phyloP scores from a whole-genome alignment of 1,140 invertebrate species.

The Globodera rostochiensis region DNA sequence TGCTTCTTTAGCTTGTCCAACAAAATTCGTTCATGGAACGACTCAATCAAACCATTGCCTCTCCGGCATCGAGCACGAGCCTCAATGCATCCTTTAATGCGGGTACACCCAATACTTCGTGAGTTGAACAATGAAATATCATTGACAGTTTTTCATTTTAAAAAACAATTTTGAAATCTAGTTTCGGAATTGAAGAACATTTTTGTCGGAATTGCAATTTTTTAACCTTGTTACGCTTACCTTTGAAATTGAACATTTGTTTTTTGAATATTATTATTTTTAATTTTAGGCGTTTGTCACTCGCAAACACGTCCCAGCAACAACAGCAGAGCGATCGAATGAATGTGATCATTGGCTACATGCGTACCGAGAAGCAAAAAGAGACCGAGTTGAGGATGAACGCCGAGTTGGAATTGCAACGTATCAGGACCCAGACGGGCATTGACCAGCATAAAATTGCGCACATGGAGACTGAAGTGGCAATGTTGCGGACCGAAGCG shows the following conservation, averaged over 20 bases:
- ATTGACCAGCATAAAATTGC: conserved; percentile 38
- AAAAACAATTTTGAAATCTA: no score
- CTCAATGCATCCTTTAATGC: conserved; percentile 13
- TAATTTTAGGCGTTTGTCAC: conserved; percentile 14
- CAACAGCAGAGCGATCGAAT: conserved; percentile 28
- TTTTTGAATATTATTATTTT: background rate
- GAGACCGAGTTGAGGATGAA: conserved; percentile 41
- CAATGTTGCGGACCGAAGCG: conserved; percentile 20
- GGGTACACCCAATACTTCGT: conserved; percentile 19
- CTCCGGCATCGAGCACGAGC: conserved; percentile 4
- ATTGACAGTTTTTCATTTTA: no score
- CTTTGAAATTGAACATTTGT: background rate
- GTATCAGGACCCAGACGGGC: conserved; percentile 26
- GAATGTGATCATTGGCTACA: conserved; percentile 36
- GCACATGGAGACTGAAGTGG: conserved; percentile 24
- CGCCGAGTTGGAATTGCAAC: conserved; percentile 41
- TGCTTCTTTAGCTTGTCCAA: conserved; percentile 2
- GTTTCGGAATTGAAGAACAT: no score
- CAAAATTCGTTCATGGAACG: conserved; percentile 34
- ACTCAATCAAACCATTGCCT: conserved; percentile 22
- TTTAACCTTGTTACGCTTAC: background rate
- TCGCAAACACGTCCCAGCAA: background rate
- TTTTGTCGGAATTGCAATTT: background rate
- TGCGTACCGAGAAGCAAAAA: conserved; percentile 38
- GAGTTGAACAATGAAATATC: background rate